These are phyloP conservation scores for Gorsachius magnificus DNA, from an alignment of 2,797 vertebrate genomes.

Conservation along the genomic window DNA sequence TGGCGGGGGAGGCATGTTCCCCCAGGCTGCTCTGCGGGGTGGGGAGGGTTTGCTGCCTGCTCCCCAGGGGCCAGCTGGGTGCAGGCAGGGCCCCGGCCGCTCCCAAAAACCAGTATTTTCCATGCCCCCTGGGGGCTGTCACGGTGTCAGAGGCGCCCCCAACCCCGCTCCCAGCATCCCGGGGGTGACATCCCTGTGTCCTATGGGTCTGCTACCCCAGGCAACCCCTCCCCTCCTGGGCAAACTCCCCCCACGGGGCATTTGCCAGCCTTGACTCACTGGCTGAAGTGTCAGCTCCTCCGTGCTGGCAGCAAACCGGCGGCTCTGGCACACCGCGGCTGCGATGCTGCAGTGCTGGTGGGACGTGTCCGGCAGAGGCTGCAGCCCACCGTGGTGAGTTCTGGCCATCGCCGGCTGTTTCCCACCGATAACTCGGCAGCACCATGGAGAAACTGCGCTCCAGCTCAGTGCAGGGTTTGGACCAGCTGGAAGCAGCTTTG, in stretches of 20 bases:
- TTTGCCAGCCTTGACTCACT: slow-evolving; percentile 10
- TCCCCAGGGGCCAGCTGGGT: not conserved
- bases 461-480: rapidly evolving
- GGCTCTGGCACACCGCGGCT: too few relatives aligned
- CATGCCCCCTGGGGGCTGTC: not conserved
- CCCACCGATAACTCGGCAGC: rapidly evolving
- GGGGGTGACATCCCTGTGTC: not conserved
- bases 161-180: not conserved
- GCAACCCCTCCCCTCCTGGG: slow-evolving; percentile 45
- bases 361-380: rapidly evolving
- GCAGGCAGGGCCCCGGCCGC: rapidly evolving
- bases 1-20: not conserved
- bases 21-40: not conserved
- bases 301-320: not conserved
- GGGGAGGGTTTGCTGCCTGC: not conserved
- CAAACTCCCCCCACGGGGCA: not conserved
- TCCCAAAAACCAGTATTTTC: not conserved
- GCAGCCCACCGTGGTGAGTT: rapidly evolving
- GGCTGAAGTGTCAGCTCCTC: not conserved
- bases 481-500: not conserved
- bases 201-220: not conserved
- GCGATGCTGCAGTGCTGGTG: not conserved
- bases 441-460: rapidly evolving
- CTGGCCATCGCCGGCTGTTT: rapidly evolving
- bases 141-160: rapidly evolving